Percentiles rank a stretch among this genome's conserved stretches.
Evolutionary conservation across 2,888 invertebrate genomes (phyloP).

Genomic region (Philereme transversata): DNA sequence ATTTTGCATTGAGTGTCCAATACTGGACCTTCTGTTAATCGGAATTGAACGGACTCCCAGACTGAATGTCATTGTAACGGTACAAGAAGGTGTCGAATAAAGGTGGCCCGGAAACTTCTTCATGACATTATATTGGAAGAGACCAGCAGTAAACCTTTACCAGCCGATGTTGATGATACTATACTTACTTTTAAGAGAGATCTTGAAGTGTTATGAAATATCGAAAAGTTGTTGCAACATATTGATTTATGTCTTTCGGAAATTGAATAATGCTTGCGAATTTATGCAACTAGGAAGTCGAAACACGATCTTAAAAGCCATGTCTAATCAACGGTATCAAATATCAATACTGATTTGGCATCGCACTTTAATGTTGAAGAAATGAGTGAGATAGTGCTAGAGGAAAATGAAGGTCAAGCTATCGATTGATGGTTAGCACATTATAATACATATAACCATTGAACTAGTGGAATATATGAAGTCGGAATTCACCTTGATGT

Average conservation of each 20-base stretch:
- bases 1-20: conserved; percentile 2
- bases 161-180: too few relatives aligned
- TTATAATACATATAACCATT: background rate
- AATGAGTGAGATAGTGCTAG: conserved; percentile 2
- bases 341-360: background rate
- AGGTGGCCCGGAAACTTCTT: too few relatives aligned
- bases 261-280: conserved; percentile 28
- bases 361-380: background rate
- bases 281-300: conserved; percentile 32
- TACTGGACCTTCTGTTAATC: too few relatives aligned
- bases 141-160: too few relatives aligned
- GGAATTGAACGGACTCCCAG: too few relatives aligned
- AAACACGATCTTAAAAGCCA: conserved; percentile 20
- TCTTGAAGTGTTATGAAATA: conserved; percentile 4
- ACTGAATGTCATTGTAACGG: too few relatives aligned
- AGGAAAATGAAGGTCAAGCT: conserved; percentile 7
- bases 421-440: background rate
- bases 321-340: conserved; percentile 4
- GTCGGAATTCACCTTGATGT: conserved; percentile 7
- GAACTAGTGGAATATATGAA: conserved; percentile 4
- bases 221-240: conserved; percentile 20
- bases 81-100: too few relatives aligned
- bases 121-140: too few relatives aligned
- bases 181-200: background rate
- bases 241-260: conserved; percentile 29